Evolutionary conservation across 2,113 vertebrate genomes (phyloP).

Genomic region (Callipepla squamata): DNA sequence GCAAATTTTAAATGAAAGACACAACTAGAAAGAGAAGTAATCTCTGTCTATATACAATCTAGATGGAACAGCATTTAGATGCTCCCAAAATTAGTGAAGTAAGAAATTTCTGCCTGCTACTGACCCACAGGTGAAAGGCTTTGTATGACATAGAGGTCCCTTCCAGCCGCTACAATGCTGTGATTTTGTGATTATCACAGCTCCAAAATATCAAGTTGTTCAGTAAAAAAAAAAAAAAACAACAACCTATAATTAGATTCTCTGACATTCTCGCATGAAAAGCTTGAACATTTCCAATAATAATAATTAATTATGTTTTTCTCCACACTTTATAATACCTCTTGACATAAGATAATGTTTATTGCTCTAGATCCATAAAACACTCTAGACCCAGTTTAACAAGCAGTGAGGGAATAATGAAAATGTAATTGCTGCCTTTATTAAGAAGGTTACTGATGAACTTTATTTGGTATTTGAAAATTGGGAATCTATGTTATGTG

Average conservation of each 20-base stretch:
- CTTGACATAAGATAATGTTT: slow-evolving; percentile 38
- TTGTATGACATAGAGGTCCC: neutral
- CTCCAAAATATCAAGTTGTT: neutral
- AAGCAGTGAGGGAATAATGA: slow-evolving; percentile 46
- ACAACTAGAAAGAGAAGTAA: neutral
- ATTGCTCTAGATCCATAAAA: slow-evolving; percentile 44
- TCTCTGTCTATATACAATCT: neutral
- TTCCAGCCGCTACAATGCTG: no score
- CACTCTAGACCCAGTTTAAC: neutral
- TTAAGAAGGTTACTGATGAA: slow-evolving; percentile 26
- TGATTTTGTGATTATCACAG: neutral
- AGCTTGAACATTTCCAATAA: slow-evolving; percentile 1
- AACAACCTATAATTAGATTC: neutral
- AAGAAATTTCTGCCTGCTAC: neutral
- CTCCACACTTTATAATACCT: slow-evolving; percentile 25
- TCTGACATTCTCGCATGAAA: slow-evolving; percentile 1
- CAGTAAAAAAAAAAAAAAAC: neutral
- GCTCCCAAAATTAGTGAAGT: neutral
- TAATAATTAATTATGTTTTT: slow-evolving; percentile 27
- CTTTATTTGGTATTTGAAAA: slow-evolving; percentile 28
- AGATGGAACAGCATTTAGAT: neutral
- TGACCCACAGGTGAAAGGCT: neutral
- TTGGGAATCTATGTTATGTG: neutral
- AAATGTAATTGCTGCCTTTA: slow-evolving; percentile 37
- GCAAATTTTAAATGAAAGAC: neutral